Percentiles rank a stretch among this genome's conserved stretches.
phyloP scores from a whole-genome alignment of 2,113 vertebrate genomes.

The Microcebus jonahi region DNA sequence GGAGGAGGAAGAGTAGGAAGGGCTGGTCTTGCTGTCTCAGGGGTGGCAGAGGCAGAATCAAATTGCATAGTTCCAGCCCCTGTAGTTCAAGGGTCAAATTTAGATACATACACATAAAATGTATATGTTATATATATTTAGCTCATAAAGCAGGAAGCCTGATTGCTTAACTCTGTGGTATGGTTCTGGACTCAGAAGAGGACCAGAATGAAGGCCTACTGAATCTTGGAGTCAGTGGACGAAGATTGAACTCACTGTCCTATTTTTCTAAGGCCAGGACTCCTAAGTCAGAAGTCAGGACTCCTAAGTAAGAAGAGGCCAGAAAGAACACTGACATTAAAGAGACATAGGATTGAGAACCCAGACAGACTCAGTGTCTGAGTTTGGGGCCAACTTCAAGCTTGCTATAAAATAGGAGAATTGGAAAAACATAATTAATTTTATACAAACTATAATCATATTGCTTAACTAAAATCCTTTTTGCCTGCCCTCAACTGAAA shows the following conservation, averaged over 20 bases:
- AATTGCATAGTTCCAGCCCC: background rate
- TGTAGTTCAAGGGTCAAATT: background rate
- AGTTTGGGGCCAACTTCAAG: background rate
- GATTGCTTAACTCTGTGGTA: background rate
- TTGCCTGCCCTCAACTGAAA: background rate
- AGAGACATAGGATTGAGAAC: background rate
- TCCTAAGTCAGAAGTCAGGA: background rate
- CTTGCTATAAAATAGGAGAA: constrained; percentile 17
- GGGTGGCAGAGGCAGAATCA: background rate
- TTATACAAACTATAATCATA: constrained; percentile 41
- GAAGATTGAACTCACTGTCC: background rate
- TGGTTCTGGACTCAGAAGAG: background rate
- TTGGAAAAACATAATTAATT: constrained; percentile 33
- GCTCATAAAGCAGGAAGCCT: background rate
- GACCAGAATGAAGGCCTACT: background rate
- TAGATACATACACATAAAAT: background rate
- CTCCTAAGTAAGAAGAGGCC: background rate
- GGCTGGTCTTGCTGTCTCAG: background rate
- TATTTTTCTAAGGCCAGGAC: background rate
- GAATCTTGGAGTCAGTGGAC: background rate
- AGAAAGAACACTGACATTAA: background rate
- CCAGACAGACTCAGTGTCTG: background rate
- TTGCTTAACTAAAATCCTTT: background rate
- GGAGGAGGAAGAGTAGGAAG: background rate
- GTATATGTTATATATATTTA: background rate